Base-by-base conservation (phyloP, 2,888 invertebrate genomes). In the Drosophila pegasa region DNA sequence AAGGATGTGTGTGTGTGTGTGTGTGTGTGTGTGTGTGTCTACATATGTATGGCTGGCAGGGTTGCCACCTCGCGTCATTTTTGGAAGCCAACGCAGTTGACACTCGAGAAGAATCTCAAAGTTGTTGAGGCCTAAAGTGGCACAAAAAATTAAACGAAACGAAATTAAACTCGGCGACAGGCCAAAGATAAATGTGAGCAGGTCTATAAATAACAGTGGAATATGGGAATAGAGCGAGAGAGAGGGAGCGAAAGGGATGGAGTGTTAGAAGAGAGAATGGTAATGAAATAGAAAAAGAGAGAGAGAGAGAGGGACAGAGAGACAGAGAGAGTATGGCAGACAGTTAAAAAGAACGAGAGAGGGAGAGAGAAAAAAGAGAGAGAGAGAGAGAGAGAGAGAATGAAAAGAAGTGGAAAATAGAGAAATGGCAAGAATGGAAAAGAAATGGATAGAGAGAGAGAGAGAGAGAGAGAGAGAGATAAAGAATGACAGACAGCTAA, bases 121-220 rank as follows among this genome's bases (percentile, higher is more conserved):
- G 88, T 86, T 88, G 86, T 83, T 83, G 86, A 86, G 86, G 80
- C 88, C 86, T 85, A 85, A 87, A 87, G 82, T 87, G 72, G 72
- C 80, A 78, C 87, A 71, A 68, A 87, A 73, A 85, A 67, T 77
- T 29, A n/a, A 25, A n/a, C 25, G n/a, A n/a, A 45, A 27, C 2
- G 4, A 27, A 43, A 43, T 16, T 8, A 5, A 27, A 31, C 83
- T 70, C 62, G 41, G 56, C 71, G 75, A 74, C 86, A 81, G 71
- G 51, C 76, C 76, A 78, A 76, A n/a, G 25, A 33, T 8, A 33
- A 20, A n/a, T 33, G 12, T 3, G 47, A 29, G 18, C 14, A 18
- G 47, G 66, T 35, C 81, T 78, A 85, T 65, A 82, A 87, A 82
- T 87, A 84, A 67, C n/a, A 63, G 54, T 29, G n/a, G 6, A 16